Percentiles rank a stretch among this genome's conserved stretches.
Conservation (phyloP, 2,113 vertebrate genomes). For the Limanda limanda region DNA sequence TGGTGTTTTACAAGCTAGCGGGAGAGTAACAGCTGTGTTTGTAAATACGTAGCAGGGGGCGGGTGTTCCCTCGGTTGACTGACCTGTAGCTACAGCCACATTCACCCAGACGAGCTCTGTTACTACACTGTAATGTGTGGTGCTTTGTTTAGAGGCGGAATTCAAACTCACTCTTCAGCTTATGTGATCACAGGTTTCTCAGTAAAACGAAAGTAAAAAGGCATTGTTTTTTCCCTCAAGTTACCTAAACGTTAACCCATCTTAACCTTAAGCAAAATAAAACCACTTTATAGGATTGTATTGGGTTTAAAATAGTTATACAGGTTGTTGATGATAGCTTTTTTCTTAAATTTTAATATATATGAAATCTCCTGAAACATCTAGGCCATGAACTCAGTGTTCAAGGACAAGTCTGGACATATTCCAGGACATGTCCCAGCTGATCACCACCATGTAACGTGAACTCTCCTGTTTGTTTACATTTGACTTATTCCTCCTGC, state of each 20-base stretch:
- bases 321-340: no score
- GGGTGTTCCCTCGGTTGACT: not conserved
- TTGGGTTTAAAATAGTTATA: no score
- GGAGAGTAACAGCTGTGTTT: conserved; percentile 73
- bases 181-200: not conserved
- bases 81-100: not conserved
- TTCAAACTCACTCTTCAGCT: accelerated
- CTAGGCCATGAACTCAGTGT: not conserved
- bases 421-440: not conserved
- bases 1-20: conserved; percentile 4
- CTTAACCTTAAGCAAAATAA: no score
- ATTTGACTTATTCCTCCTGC: not conserved
- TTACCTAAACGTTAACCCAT: no score
- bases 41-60: conserved; percentile 65
- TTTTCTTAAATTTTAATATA: no score
- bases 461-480: not conserved
- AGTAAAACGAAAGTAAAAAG: not conserved
- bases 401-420: conserved; percentile 24
- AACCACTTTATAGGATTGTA: no score
- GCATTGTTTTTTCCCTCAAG: no score
- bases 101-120: not conserved
- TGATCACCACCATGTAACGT: not conserved
- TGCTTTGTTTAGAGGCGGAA: not conserved
- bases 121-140: not conserved
- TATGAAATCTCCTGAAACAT: no score